Evolutionary conservation across 2,113 vertebrate genomes (phyloP), one percentile per base, ranked within the genome.

Genomic region (Crocuta crocuta): DNA sequence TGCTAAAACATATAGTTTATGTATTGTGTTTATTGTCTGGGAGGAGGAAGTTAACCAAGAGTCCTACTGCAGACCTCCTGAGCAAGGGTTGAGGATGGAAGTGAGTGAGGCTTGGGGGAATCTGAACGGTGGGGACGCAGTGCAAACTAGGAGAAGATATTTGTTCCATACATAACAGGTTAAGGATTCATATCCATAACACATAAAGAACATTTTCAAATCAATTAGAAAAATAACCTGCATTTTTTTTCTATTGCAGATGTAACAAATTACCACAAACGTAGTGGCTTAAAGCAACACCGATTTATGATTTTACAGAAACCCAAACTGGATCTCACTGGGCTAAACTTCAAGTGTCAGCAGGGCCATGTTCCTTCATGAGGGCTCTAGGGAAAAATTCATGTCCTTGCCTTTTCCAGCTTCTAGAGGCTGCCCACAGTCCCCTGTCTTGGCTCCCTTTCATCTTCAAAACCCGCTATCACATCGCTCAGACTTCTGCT

Each of bases 131-230:
- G 19, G 39, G n/a, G 19, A 80, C 21, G 24, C 55, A 76, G 31
- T 61, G 3, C 91, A 83, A 93, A 68, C 58, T 39, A 35, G 35
- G 68, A 39, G 50, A 89, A 74, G 24, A n/a, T 66, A 66, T 66
- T 55, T 81, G n/a, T 28, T 86, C 76, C 23, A 58, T 10, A 86
- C 31, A 39, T 31, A 81, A 86, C n/a, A 91, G 45, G 31, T 66
- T 43, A 65, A 80, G 45, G 65, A 66, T 81, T 73, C 82, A 80
- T 48, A 80, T 82, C 55, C 35, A 13, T 23, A 55, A 88, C 73
- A 55, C 80, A 65, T 58, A 93, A 83, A 93, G 53, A 88, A 53
- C 19, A 76, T 50, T 16, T 78, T 61, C 96, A 92, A 94, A 90
- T 66, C 53, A 87, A 83, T 82, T 45, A 70, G 65, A 11, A 28